A percentile compares a stretch with the other conserved stretches of the same genome.
Conservation (phyloP, 2,797 vertebrate species). For the Enteromius fasciolatus region DNA sequence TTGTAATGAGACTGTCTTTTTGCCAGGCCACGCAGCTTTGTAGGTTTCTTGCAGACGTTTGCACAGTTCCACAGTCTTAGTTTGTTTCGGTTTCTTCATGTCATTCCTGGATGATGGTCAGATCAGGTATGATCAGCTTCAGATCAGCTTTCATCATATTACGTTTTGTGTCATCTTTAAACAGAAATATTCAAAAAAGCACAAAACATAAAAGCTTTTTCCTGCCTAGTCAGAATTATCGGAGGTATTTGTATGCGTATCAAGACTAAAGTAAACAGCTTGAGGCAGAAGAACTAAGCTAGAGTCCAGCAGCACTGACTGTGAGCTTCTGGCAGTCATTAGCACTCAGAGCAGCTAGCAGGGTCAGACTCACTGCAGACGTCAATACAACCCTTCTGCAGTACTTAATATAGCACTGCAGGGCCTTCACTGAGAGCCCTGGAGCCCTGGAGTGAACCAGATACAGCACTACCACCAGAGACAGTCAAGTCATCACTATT, state of each 20-base stretch:
- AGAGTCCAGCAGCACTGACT: constrained; percentile 19
- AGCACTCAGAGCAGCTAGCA: constrained; percentile 41
- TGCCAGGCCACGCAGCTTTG: no score
- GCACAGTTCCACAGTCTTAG: no score
- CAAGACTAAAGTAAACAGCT: neutral
- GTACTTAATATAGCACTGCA: constrained; percentile 52
- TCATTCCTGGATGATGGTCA: no score
- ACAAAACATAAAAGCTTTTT: neutral
- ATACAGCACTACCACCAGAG: constrained; percentile 35
- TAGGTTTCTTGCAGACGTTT: no score
- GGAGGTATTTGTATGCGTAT: neutral
- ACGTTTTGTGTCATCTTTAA: neutral
- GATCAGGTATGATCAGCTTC: no score
- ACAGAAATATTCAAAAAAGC: neutral
- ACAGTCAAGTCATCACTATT: constrained; percentile 27
- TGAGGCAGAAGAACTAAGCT: constrained; percentile 5
- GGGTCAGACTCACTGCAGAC: constrained; percentile 36
- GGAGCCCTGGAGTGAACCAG: constrained; percentile 27
- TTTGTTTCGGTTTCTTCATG: no score
- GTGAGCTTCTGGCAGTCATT: constrained; percentile 27
- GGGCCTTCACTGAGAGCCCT: constrained; percentile 23
- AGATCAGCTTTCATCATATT: no score
- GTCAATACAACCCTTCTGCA: constrained; percentile 30
- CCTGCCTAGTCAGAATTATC: neutral
- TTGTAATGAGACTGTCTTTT: no score